These are phyloP conservation scores for Schizaphis graminum DNA, from an alignment of 2,888 invertebrate genomes.

Conservation along the genomic window DNA sequence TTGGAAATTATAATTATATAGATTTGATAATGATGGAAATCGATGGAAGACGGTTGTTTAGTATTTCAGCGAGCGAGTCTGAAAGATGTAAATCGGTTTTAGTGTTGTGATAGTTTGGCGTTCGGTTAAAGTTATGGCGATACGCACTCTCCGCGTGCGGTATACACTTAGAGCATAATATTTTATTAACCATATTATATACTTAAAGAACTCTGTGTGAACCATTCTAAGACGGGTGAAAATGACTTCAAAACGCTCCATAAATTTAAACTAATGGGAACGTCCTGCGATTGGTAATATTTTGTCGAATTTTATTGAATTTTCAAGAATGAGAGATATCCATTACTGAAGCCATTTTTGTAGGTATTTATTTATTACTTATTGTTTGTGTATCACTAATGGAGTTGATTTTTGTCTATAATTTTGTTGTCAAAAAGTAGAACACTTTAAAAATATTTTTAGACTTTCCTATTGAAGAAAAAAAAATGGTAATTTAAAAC, in stretches of 20 bases:
- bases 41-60: background rate
- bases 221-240: background rate
- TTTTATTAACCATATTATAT: too few species aligned
- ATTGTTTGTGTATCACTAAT: background rate
- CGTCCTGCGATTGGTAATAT: background rate
- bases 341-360: background rate
- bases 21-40: background rate
- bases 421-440: background rate
- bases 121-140: background rate
- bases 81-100: background rate
- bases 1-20: background rate
- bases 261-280: background rate
- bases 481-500: background rate
- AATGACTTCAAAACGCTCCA: background rate
- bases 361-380: background rate
- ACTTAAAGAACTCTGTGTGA: background rate
- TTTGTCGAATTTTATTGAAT: background rate
- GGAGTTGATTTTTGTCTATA: background rate
- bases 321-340: background rate
- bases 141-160: background rate
- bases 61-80: background rate
- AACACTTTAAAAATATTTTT: background rate
- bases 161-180: background rate
- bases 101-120: background rate
- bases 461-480: background rate